These are phyloP conservation scores for Macropus fuliginosus DNA, from an alignment of 2,797 vertebrate species.

Conservation along the genomic window DNA sequence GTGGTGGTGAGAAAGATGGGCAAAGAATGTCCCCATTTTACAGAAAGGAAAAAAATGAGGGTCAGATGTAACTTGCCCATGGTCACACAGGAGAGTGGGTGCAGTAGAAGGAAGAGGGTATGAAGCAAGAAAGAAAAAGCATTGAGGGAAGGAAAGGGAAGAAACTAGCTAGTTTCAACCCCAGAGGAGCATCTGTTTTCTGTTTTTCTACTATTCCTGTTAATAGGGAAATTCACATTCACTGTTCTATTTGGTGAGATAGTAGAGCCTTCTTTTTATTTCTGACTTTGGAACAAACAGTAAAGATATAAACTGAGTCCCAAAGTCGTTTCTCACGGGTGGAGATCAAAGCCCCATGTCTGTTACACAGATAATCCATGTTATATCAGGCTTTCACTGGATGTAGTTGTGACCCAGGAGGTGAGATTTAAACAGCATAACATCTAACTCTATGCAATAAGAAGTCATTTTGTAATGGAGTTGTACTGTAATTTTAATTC, in stretches of 20 bases:
- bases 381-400: not conserved
- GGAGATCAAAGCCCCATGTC: not conserved
- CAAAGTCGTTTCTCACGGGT: not conserved
- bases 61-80: not conserved
- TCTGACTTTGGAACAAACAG: not conserved
- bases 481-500: not conserved
- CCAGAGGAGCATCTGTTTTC: not conserved
- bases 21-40: not conserved
- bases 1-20: not conserved
- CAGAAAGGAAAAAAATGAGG: not conserved
- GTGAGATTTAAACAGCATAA: not conserved
- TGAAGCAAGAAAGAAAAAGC: not conserved
- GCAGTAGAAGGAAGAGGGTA: not conserved
- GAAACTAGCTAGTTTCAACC: not conserved
- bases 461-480: not conserved
- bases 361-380: not conserved
- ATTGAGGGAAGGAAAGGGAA: constrained; percentile 24
- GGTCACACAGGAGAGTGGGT: not conserved
- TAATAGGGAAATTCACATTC: not conserved
- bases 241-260: not conserved
- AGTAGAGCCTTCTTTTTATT: not conserved
- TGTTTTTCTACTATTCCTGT: not conserved
- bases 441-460: not conserved
- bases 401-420: not conserved
- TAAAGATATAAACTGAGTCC: not conserved